Conservation (phyloP, 2,113 vertebrate genomes). For the Turdus rufiventris region DNA sequence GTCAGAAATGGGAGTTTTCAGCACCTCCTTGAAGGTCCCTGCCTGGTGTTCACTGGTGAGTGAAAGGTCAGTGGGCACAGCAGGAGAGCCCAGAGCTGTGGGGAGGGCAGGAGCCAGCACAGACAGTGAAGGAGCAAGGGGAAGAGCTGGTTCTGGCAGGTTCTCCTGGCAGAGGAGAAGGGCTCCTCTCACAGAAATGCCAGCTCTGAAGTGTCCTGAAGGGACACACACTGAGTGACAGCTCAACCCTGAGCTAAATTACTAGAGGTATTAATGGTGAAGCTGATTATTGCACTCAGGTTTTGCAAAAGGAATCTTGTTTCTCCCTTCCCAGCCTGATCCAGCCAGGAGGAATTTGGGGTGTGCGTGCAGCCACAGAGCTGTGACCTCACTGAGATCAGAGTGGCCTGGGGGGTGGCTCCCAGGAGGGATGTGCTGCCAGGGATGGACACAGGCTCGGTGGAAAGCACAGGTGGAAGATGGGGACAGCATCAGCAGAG, state of each 20-base stretch:
- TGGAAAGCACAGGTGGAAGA: not conserved
- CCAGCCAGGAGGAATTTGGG: not conserved
- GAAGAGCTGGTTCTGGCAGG: not conserved
- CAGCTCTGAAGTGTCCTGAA: not conserved
- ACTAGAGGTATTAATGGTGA: accelerated
- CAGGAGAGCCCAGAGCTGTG: not conserved
- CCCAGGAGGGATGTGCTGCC: not conserved
- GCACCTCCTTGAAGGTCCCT: not conserved
- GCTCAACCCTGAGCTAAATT: not conserved
- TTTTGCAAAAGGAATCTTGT: not conserved
- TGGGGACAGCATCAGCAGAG: not conserved
- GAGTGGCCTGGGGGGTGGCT: not conserved
- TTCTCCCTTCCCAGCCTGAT: not conserved
- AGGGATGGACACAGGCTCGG: not conserved
- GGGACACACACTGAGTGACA: accelerated
- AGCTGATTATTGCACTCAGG: not conserved
- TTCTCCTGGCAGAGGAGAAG: not conserved
- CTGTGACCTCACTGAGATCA: no score
- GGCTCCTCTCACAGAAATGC: not conserved
- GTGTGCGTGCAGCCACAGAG: not conserved
- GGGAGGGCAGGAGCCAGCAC: not conserved
- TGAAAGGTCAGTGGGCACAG: not conserved
- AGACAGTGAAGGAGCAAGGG: not conserved
- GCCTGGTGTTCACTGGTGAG: accelerated
- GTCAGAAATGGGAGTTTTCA: not conserved